These are phyloP conservation scores for Luperina testacea DNA, from an alignment of 2,888 invertebrate genomes.

Conservation along the genomic window DNA sequence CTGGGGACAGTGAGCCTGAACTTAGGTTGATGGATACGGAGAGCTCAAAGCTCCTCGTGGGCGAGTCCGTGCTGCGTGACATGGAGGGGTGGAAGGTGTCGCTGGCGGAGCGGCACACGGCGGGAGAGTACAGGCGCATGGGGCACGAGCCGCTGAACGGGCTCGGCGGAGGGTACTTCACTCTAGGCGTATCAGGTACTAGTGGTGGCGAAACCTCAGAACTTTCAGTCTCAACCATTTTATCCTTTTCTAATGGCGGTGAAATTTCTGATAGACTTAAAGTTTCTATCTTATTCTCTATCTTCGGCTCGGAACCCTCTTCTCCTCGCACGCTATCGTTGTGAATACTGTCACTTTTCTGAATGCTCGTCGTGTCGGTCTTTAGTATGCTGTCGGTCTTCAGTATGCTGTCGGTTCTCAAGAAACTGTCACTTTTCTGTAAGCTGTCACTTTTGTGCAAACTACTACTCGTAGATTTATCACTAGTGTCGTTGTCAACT, in stretches of 20 bases:
- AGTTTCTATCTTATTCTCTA: slow-evolving; percentile 73
- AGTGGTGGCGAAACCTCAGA: slow-evolving; percentile 79
- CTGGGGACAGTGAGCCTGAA: slow-evolving; percentile 77
- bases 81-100: slow-evolving; percentile 81
- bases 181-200: slow-evolving; percentile 74
- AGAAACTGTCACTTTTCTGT: slow-evolving; percentile 47
- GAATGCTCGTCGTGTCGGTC: slow-evolving; percentile 39
- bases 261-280: slow-evolving; percentile 80
- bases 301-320: slow-evolving; percentile 48
- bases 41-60: slow-evolving; percentile 75
- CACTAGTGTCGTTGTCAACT: slow-evolving; percentile 71
- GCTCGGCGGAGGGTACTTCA: slow-evolving; percentile 48
- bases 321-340: slow-evolving; percentile 62
- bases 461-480: slow-evolving; percentile 67
- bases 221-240: slow-evolving; percentile 60
- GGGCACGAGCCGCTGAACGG: slow-evolving; percentile 71
- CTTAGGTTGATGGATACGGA: slow-evolving; percentile 74
- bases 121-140: slow-evolving; percentile 81
- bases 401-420: slow-evolving; percentile 35
- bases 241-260: slow-evolving; percentile 75
- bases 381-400: slow-evolving; percentile 41
- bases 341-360: slow-evolving; percentile 59
- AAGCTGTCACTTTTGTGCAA: slow-evolving; percentile 34
- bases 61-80: slow-evolving; percentile 74
- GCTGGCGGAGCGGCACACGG: slow-evolving; percentile 87